Conservation (phyloP, 2,113 vertebrate species). For the Oncorhynchus kisutch region DNA sequence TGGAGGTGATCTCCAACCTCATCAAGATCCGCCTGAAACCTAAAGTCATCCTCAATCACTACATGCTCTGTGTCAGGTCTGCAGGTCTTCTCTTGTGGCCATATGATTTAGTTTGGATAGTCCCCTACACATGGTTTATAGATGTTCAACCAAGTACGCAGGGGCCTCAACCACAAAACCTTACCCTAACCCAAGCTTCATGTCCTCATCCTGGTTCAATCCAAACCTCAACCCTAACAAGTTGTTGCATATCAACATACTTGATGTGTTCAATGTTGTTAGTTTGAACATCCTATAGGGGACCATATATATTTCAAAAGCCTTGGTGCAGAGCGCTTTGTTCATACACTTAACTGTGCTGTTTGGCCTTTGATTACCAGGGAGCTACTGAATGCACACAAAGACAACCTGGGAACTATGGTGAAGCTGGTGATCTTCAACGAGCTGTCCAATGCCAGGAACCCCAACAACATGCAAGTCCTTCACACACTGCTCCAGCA, state of each 20-base stretch:
- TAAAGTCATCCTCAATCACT: slow-evolving; percentile 95
- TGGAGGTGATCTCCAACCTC: slow-evolving; percentile 95
- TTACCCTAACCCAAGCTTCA: too few species aligned
- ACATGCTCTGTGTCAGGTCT: slow-evolving; percentile 93
- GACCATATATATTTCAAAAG: too few species aligned
- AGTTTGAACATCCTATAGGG: background rate
- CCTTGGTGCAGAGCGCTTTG: background rate
- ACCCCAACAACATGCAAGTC: slow-evolving; percentile 98
- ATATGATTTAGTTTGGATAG: background rate
- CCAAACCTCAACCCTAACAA: too few species aligned
- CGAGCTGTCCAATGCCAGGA: slow-evolving; percentile 92
- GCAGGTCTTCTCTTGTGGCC: slow-evolving; percentile 1
- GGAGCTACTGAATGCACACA: slow-evolving; percentile 90
- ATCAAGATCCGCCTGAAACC: slow-evolving; percentile 98
- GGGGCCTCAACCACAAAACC: too few species aligned
- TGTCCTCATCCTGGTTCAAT: too few species aligned
- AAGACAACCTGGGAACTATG: slow-evolving; percentile 93
- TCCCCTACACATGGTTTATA: too few species aligned
- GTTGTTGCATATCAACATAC: too few species aligned
- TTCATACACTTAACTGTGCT: background rate
- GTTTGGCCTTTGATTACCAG: slow-evolving; percentile 59
- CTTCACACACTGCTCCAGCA: slow-evolving; percentile 93
- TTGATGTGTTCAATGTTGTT: too few species aligned
- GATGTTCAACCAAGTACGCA: too few species aligned
- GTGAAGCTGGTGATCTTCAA: slow-evolving; percentile 98